Conservation (phyloP, 2,888 invertebrate species). For the Tetropium fuscum region DNA sequence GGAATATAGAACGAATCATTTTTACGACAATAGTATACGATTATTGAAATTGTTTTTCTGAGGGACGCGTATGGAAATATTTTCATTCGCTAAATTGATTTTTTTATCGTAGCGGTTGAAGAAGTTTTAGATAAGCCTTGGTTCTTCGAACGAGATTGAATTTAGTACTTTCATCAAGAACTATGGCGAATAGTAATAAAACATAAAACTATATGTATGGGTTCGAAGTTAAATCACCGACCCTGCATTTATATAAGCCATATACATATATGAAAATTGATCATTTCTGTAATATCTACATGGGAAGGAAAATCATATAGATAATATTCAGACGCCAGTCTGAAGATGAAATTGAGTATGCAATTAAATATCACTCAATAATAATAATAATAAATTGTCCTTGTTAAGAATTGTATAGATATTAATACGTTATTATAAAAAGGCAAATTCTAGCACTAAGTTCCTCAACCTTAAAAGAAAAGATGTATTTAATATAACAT, state of each 20-base stretch:
- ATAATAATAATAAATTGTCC: no score
- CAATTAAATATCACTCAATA: no score
- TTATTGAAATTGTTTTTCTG: conserved; percentile 50
- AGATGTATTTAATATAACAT: no score
- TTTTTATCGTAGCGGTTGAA: conserved; percentile 47
- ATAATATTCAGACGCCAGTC: conserved; percentile 2
- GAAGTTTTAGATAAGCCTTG: conserved; percentile 38
- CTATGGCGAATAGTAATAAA: conserved; percentile 48
- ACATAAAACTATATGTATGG: conserved; percentile 37
- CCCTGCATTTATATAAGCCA: conserved; percentile 10
- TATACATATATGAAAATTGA: conserved; percentile 12
- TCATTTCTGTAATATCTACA: conserved; percentile 1
- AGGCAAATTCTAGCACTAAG: no score
- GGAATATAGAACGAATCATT: conserved; percentile 39
- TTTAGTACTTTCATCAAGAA: conserved; percentile 49
- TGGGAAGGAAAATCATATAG: conserved; percentile 2
- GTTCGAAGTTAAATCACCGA: conserved; percentile 24
- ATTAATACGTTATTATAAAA: no score
- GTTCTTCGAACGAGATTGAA: conserved; percentile 41
- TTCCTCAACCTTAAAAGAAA: no score
- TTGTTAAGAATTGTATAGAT: no score
- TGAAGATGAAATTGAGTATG: no score
- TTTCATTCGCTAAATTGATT: conserved; percentile 59
- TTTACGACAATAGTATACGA: conserved; percentile 42
- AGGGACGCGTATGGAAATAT: conserved; percentile 58